Evolutionary conservation across 2,888 invertebrate genomes (phyloP).

Genomic region (Lysandra bellargus): DNA sequence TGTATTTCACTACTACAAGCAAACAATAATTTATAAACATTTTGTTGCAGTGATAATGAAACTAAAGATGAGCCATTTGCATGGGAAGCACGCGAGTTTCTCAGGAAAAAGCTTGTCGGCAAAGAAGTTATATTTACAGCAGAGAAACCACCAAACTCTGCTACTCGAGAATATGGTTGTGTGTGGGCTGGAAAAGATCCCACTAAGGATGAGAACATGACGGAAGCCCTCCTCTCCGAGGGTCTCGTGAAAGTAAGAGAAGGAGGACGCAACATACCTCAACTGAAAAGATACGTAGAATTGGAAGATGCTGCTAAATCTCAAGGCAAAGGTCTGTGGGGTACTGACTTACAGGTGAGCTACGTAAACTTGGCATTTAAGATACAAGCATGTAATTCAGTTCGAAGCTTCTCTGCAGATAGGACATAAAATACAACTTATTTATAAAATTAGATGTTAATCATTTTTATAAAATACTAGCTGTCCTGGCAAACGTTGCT

Average conservation of each 20-base stretch:
- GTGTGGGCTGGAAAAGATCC: conserved; percentile 92
- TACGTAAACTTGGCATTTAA: not conserved
- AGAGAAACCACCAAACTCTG: conserved; percentile 91
- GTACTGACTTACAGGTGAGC: conserved; percentile 62
- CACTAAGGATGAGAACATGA: conserved; percentile 90
- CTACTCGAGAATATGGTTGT: conserved; percentile 91
- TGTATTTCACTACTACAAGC: not conserved
- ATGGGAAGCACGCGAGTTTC: conserved; percentile 98
- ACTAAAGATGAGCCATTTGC: conserved; percentile 95
- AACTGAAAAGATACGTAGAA: conserved; percentile 86
- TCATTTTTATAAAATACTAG: no score
- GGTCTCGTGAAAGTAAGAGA: conserved; percentile 91
- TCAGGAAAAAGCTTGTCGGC: conserved; percentile 95
- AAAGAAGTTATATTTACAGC: conserved; percentile 92
- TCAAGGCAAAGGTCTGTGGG: conserved; percentile 92
- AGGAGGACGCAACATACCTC: conserved; percentile 80
- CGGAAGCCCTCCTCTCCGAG: conserved; percentile 92
- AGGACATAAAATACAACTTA: not conserved
- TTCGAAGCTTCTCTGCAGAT: not conserved
- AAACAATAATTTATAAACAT: not conserved
- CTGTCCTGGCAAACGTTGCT: no score
- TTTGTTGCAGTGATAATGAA: conserved; percentile 79
- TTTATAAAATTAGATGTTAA: not conserved
- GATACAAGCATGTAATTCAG: not conserved
- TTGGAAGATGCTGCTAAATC: conserved; percentile 94